Conservation (phyloP, 2,888 invertebrate species). For the Drosophila austrosaltans region DNA sequence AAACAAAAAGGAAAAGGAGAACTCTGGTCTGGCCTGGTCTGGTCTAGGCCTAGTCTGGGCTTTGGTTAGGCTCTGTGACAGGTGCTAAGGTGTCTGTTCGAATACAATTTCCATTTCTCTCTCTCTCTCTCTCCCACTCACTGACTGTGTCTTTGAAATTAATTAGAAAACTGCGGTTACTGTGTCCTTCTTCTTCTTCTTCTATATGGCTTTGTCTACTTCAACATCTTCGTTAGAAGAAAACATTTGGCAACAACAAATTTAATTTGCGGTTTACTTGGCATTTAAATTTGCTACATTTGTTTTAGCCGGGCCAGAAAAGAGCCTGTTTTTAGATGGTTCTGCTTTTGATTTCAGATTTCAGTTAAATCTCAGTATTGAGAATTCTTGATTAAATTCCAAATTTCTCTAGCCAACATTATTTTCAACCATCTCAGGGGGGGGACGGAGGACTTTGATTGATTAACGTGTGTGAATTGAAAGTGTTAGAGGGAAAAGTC, state of each 20-base stretch:
- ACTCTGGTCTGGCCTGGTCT: not conserved
- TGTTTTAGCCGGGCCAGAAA: not conserved
- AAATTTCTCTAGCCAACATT: not conserved
- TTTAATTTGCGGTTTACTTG: constrained; percentile 48
- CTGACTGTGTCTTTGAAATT: constrained; percentile 37
- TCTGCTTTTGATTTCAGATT: not conserved
- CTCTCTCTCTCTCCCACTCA: constrained; percentile 11
- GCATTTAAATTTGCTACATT: constrained; percentile 37
- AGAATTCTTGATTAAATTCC: constrained; percentile 43
- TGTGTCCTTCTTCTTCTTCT: not conserved
- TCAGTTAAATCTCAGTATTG: constrained; percentile 33
- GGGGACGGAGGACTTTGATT: constrained; percentile 32
- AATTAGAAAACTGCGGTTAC: constrained; percentile 50
- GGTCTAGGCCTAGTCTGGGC: not conserved
- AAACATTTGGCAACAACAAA: constrained; percentile 42
- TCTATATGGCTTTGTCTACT: constrained; percentile 5
- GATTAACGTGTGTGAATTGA: constrained; percentile 41
- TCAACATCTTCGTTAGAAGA: constrained; percentile 1
- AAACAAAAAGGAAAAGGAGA: constrained; percentile 49
- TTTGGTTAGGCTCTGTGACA: constrained; percentile 7
- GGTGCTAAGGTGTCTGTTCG: constrained; percentile 24
- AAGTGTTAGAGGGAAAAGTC: constrained; percentile 39
- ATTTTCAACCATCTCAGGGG: not conserved
- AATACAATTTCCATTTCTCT: constrained; percentile 28
- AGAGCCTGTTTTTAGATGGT: not conserved